A percentile compares a stretch with the other conserved stretches of the same genome.
phyloP scores from a whole-genome alignment of 2,797 vertebrate species.

The Squalus acanthias region DNA sequence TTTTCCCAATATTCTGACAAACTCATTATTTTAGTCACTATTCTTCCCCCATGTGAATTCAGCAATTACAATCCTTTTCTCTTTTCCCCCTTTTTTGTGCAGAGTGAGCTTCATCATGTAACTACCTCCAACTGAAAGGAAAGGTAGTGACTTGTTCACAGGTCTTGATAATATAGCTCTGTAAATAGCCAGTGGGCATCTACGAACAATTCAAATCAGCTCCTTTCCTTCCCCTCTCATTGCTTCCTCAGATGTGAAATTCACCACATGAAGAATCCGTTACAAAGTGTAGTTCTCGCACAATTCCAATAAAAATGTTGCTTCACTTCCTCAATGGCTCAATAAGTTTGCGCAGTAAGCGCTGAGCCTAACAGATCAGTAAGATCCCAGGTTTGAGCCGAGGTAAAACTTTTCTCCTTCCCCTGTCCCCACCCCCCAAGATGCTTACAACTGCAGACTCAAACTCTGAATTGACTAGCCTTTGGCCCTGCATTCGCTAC shows the following conservation, averaged over 20 bases:
- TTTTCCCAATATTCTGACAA: not conserved
- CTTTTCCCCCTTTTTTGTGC: not conserved
- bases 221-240: not conserved
- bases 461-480: not conserved
- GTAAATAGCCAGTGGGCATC: not conserved
- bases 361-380: not conserved
- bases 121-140: not conserved
- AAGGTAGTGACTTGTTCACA: not conserved
- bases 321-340: not conserved
- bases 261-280: not conserved
- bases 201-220: not conserved
- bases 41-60: not conserved
- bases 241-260: not conserved
- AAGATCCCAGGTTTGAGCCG: not conserved
- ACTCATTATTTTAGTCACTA: not conserved
- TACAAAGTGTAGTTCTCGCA: not conserved
- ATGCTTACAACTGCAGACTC: not conserved
- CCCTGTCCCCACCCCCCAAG: not conserved
- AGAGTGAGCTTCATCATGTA: not conserved
- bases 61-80: not conserved
- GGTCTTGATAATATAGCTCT: not conserved
- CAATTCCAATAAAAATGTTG: not conserved
- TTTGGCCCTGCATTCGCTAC: not conserved
- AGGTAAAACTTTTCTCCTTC: not conserved
- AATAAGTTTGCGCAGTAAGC: not conserved